phyloP scores from a whole-genome alignment of 2,888 invertebrate species.

The Tachina fera region DNA sequence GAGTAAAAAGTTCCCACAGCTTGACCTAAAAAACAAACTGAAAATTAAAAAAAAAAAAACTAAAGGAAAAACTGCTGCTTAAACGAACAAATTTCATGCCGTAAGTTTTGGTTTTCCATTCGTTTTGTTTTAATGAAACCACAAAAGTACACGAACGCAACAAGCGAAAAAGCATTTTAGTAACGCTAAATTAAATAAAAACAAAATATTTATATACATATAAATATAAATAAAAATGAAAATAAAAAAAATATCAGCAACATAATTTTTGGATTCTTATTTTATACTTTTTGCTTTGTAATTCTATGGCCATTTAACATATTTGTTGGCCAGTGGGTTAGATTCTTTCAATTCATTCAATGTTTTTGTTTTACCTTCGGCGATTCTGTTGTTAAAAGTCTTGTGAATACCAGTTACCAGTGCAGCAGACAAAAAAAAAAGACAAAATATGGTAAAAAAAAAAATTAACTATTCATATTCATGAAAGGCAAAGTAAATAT shows the following conservation, averaged over 20 bases:
- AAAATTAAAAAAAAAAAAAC: slow-evolving; percentile 31
- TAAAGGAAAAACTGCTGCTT: slow-evolving; percentile 43
- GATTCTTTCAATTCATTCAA: slow-evolving; percentile 17
- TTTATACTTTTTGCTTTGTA: slow-evolving; percentile 14
- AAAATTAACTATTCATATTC: neutral
- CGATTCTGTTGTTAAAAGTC: slow-evolving; percentile 14
- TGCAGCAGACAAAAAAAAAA: slow-evolving; percentile 14
- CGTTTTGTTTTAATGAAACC: slow-evolving; percentile 40
- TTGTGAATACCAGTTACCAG: slow-evolving; percentile 13
- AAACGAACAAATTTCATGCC: slow-evolving; percentile 24
- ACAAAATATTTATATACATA: slow-evolving; percentile 41
- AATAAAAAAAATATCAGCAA: slow-evolving; percentile 7
- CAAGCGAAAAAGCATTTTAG: slow-evolving; percentile 67
- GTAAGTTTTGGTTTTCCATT: neutral
- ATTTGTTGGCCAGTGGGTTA: neutral
- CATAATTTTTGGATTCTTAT: slow-evolving; percentile 35
- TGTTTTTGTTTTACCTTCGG: slow-evolving; percentile 20
- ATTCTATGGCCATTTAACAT: slow-evolving; percentile 2
- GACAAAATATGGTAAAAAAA: neutral
- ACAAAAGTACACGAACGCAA: slow-evolving; percentile 65
- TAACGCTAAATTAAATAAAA: slow-evolving; percentile 71
- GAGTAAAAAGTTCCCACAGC: slow-evolving; percentile 71
- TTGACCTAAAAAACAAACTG: slow-evolving; percentile 71
- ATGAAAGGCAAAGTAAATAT: neutral
- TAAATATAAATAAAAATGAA: neutral